Conservation (phyloP, 2,888 invertebrate genomes). For the Trissonchulus latispiculum region DNA sequence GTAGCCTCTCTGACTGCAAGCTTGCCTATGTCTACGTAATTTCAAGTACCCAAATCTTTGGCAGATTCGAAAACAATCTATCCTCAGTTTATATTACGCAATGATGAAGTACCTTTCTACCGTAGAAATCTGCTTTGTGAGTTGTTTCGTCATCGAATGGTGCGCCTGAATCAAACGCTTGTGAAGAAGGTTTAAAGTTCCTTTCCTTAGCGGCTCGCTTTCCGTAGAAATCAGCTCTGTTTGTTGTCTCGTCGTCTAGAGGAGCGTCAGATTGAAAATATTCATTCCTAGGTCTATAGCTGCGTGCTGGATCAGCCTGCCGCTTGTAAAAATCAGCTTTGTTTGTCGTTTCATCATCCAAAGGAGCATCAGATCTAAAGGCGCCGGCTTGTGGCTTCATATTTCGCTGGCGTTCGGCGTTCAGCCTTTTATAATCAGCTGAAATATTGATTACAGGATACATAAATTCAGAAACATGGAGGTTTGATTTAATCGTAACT, state of each 20-base stretch:
- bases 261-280: neutral
- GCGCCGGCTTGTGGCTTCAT: neutral
- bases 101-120: conserved; percentile 37
- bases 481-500: too few species aligned
- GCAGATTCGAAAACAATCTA: too few species aligned
- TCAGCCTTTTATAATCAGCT: conserved; percentile 3
- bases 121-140: conserved; percentile 41
- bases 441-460: too few species aligned
- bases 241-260: neutral
- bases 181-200: neutral
- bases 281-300: neutral
- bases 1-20: too few species aligned
- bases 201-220: neutral
- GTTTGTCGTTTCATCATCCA: conserved; percentile 44
- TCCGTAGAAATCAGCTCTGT: neutral
- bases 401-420: neutral
- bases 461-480: too few species aligned
- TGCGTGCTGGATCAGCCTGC: conserved; percentile 23
- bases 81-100: too few species aligned
- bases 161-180: conserved; percentile 30
- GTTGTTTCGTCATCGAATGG: conserved; percentile 44
- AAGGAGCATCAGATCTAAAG: conserved; percentile 43
- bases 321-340: conserved; percentile 38
- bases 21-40: too few species aligned
- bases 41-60: too few species aligned